Evolutionary conservation across 2,113 vertebrate genomes (phyloP), one percentile per base, ranked within the genome.

Genomic region (Carassius gibelio): DNA sequence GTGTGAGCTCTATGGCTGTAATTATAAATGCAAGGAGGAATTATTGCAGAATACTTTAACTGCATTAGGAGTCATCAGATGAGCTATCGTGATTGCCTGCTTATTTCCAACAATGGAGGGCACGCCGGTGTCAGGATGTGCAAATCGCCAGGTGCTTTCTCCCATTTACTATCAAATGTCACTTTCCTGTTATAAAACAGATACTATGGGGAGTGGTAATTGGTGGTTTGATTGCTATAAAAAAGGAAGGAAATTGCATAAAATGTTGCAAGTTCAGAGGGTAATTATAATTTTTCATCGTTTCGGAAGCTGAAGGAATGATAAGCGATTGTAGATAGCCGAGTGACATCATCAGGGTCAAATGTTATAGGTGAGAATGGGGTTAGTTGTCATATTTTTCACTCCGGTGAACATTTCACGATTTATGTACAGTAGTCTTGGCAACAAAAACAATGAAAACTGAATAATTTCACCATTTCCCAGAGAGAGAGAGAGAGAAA

Each of bases 11-110:
- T 97, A 96, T 98, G 97, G 98, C 97, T 98, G 97, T 98, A 99
- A 99, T 99, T 99, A 99, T 99, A 99, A 98, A 99, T 99, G 98
- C 98, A 97, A 96, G 96, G 95, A 97, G 96, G 97, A 99, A 98
- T 99, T 98, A 99, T 97, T 96, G 97, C 96, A 95, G 98, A 99
- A 98, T 97, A 97, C 97, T 96, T 97, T 97, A 97, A 98, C 96
- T 97, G 96, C 98, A 98, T 98, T 99, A 99, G 96, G 96, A 96
- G 96, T 95, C 94, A 96, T 98, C 94, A 97, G 97, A 99, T 98
- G 98, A 99, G 97, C 96, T 97, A 97, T 96, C 93, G 96, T 95
- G 96, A 97, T 97, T 95, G 95, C 96, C 95, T 96, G 95, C 96
- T 98, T 97, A 93, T 97, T 97, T 95, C 96, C 96, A 98, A 98